Percentiles rank a stretch among this genome's conserved stretches.
These are phyloP conservation scores for Dendroctonus valens DNA, from an alignment of 1,140 invertebrate genomes.

Conservation along the genomic window DNA sequence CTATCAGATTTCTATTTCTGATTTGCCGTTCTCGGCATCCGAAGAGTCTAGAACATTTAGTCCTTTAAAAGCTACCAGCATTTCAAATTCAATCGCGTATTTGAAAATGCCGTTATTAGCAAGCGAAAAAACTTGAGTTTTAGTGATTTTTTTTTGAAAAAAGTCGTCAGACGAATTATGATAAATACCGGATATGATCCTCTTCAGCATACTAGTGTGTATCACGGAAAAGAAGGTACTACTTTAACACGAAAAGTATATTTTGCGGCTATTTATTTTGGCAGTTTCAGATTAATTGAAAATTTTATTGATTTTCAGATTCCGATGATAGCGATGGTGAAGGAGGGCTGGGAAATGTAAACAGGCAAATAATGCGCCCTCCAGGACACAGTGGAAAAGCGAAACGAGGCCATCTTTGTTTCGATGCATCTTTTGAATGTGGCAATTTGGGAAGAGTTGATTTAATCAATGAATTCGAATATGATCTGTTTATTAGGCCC, in stretches of 20 bases:
- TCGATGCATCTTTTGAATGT: slow-evolving; percentile 96
- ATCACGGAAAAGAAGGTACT: slow-evolving; percentile 58
- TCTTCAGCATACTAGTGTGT: slow-evolving; percentile 65
- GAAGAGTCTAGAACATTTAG: not conserved
- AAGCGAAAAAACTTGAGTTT: no score
- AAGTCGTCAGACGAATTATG: slow-evolving; percentile 15
- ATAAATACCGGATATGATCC: slow-evolving; percentile 54
- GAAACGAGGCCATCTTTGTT: slow-evolving; percentile 91
- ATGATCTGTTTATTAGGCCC: slow-evolving; percentile 93
- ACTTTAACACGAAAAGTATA: not conserved
- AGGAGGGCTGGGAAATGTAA: slow-evolving; percentile 92
- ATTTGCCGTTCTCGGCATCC: slow-evolving; percentile 16
- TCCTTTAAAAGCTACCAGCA: no score
- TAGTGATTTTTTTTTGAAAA: not conserved
- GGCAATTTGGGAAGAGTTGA: slow-evolving; percentile 96
- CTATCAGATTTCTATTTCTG: slow-evolving; percentile 42
- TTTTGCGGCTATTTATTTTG: not conserved
- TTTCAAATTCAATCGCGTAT: no score
- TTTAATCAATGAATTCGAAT: slow-evolving; percentile 90
- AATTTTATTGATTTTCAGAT: slow-evolving; percentile 58
- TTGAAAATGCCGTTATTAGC: no score
- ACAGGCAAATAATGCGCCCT: slow-evolving; percentile 86
- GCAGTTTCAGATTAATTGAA: slow-evolving; percentile 11
- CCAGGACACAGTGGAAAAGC: slow-evolving; percentile 93
- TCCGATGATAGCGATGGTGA: slow-evolving; percentile 95